Evolutionary conservation across 2,113 vertebrate genomes (phyloP), one percentile per base, ranked within the genome.

Genomic region (Ramphastos sulfuratus): DNA sequence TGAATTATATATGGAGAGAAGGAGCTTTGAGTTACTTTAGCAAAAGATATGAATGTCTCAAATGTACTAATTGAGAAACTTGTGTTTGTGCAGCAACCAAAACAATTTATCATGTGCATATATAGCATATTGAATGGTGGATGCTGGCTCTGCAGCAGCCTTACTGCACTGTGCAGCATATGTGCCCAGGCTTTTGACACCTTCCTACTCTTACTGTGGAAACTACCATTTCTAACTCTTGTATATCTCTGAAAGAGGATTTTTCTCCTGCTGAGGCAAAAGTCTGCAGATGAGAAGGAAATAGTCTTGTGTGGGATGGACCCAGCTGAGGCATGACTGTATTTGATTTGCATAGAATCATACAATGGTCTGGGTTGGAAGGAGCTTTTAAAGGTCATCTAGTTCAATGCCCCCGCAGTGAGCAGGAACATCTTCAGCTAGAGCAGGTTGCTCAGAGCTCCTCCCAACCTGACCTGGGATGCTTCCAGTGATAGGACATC

Each of bases 201-300:
- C 96, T 94, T 80, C 63, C 73, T 42, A 5, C 86, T 82, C 85
- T 67, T 92, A 83, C 94, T 94, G 76, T 92, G 85, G 92, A 87
- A 97, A 93, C 66, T 81, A 2, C 58, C 3, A 83, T 85, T 82
- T 77, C 59, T 44, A 39, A 31, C 87, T 65, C n/a, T 80, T 66
- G 50, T 65, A 48, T 33, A 3, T 83, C 52, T 76, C 78, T 81
- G 71, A 78, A 89, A 64, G 4, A 14, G 65, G 27, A 19, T 33
- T 35, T 4, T 50, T 33, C 7, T 28, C 21, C 25, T 58, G 24
- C 18, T 66, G 48, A 30, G 35, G 75, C n/a, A 75, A 52, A 73
- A 46, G 61, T 27, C 37, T 85, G 69, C 44, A 54, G 60, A 30
- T 64, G 39, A 60, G 70, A 65, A 60, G 1, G 46, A 79, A 67